Evolutionary conservation across 2,888 invertebrate genomes (phyloP), one percentile per base, ranked within the genome.

Genomic region (Mythimna vitellina): DNA sequence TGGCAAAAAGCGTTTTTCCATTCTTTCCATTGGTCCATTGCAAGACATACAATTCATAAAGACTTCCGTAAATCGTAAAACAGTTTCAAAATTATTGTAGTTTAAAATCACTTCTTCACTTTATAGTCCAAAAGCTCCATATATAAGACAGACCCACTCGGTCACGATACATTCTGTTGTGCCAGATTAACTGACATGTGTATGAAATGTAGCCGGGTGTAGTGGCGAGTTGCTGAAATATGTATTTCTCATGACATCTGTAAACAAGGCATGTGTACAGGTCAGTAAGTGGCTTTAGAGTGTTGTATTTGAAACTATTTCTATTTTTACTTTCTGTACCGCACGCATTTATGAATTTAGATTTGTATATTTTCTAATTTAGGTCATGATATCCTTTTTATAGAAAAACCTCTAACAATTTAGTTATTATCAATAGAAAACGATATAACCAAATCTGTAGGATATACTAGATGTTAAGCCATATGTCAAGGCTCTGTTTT

Each of bases 171-270:
- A 60, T 61, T 61, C 76, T 20, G 51, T 67, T 54, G 22, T 38
- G 10, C 54, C 10, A 22, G 63, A 67, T 80, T 61, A 56, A 54
- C 76, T 64, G 77, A 68, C 70, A 63, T 63, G 57, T 58, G 62
- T 81, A 65, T 76, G 60, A 76, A 51, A 60, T 76, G 76, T 80
- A 56, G 60, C 54, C 54, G 54, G 25, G 64, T 38, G 49, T 42
- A 46, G 54, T 46, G 54, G 58, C n/a, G 49, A 77, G 76, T 75
- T 63, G 29, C 54, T 81, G 81, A 81, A 81, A 81, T 81, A 68
- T 78, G 51, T 78, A 81, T 76, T 66, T 75, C 66, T 65, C 51
- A 56, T 76, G 68, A 64, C 46, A 80, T 80, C 69, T 69, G 76
- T 61, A 64, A 81, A 69, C 69, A 65, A 65, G 65, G 42, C 46